A percentile compares a stretch with the other conserved stretches of the same genome.
phyloP scores from a whole-genome alignment of 2,888 invertebrate species.

The Gymnosoma rotundatum region DNA sequence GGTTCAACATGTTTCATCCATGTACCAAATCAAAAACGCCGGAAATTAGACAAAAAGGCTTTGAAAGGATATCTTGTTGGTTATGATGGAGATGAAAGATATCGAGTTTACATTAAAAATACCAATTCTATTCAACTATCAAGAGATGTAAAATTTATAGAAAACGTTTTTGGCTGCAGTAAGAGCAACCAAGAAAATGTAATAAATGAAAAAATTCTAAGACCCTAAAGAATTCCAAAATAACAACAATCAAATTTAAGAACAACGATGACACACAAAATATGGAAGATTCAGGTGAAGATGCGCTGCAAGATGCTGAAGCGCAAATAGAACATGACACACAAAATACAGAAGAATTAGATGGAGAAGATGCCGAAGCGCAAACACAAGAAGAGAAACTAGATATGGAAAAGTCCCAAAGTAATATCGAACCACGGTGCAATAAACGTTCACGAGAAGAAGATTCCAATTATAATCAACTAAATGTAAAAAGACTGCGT shows the following conservation, averaged over 20 bases:
- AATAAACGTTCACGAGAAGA: constrained; percentile 2
- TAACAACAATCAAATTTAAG: not conserved
- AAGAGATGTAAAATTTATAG: constrained; percentile 21
- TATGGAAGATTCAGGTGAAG: too few species aligned
- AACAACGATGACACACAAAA: not conserved
- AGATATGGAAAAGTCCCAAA: not conserved
- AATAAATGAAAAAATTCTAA: not conserved
- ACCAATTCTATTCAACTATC: not conserved
- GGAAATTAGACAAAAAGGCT: too few species aligned
- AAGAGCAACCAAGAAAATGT: not conserved
- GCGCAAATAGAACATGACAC: too few species aligned
- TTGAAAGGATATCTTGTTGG: not conserved
- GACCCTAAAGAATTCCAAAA: not conserved
- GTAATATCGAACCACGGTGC: not conserved
- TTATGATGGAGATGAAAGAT: constrained; percentile 16
- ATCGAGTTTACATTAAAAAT: not conserved
- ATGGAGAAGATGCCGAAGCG: not conserved
- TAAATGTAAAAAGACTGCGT: too few species aligned
- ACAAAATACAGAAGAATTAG: too few species aligned
- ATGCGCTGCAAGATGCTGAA: too few species aligned
- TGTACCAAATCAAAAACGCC: too few species aligned
- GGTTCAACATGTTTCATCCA: constrained; percentile 2
- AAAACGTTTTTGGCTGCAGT: not conserved
- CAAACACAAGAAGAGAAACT: not conserved
- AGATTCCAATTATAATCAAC: not conserved